phyloP scores from a whole-genome alignment of 2,888 invertebrate species.

The Pandemis cinnamomeana region DNA sequence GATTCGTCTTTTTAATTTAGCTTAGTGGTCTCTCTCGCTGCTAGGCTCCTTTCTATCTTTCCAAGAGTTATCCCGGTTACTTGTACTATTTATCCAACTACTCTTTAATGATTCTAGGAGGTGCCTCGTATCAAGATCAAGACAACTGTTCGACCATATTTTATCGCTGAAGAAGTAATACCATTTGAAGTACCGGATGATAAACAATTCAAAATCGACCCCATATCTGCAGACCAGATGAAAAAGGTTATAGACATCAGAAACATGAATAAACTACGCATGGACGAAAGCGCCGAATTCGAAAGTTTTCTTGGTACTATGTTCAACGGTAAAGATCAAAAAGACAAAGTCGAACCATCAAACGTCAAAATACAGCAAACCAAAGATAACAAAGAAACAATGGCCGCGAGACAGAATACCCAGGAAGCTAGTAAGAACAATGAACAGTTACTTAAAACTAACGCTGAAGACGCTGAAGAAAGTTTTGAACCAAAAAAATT shows the following conservation, averaged over 20 bases:
- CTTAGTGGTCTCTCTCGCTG: no score
- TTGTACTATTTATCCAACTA: neutral
- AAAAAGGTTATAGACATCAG: conserved; percentile 40
- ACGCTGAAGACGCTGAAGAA: neutral
- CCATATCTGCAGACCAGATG: conserved; percentile 44
- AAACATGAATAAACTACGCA: conserved; percentile 48
- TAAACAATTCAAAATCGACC: conserved; percentile 51
- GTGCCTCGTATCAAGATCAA: conserved; percentile 41
- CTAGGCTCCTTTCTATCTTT: no score
- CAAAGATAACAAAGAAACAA: conserved; percentile 18
- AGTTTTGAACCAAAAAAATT: neutral
- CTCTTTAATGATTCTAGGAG: neutral
- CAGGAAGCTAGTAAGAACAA: conserved; percentile 9
- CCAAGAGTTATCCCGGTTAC: no score
- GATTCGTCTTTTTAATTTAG: no score
- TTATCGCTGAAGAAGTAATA: conserved; percentile 12
- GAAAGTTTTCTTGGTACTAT: conserved; percentile 60
- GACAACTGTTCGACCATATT: conserved; percentile 45
- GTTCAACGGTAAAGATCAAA: conserved; percentile 59
- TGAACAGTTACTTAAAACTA: neutral
- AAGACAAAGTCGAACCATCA: conserved; percentile 42
- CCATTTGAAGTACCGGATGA: conserved; percentile 1
- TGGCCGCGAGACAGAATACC: neutral
- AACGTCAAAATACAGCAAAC: conserved; percentile 21
- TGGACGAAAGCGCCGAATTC: conserved; percentile 46